phyloP scores from a whole-genome alignment of 2,113 vertebrate species.

The Corythaixoides concolor region DNA sequence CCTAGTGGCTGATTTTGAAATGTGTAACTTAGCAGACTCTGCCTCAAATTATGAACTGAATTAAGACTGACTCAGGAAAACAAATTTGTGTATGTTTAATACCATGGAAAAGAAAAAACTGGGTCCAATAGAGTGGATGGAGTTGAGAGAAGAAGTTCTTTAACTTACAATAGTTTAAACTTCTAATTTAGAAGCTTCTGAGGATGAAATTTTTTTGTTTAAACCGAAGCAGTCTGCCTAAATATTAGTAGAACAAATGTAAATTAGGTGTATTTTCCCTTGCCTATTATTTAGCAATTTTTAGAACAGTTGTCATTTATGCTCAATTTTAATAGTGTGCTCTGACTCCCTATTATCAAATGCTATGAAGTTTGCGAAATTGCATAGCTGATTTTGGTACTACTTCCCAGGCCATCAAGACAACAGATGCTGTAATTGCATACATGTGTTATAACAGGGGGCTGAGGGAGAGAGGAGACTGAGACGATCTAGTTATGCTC shows the following conservation, averaged over 20 bases:
- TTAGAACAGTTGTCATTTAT: not conserved
- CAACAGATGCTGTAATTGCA: not conserved
- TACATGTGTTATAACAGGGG: not conserved
- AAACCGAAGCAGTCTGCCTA: not conserved
- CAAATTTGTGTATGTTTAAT: not conserved
- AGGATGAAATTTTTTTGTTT: not conserved
- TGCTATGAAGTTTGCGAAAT: not conserved
- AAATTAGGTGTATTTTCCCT: not conserved
- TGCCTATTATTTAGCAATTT: not conserved
- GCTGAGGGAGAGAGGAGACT: not conserved
- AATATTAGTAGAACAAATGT: not conserved
- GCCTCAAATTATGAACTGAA: not conserved
- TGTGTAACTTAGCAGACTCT: constrained; percentile 14
- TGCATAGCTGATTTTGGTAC: not conserved
- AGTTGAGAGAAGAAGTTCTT: not conserved
- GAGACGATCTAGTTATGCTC: not conserved
- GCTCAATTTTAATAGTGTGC: not conserved
- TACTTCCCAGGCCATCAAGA: not conserved
- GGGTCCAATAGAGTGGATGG: not conserved
- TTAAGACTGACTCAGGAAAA: not conserved
- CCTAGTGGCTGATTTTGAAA: constrained; percentile 41
- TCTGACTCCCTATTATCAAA: not conserved
- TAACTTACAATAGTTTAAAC: not conserved
- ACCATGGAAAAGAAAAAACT: not conserved
- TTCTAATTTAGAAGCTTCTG: not conserved